Conservation (phyloP, 1,140 invertebrate genomes). For the Thalassaphorura encarpata region DNA sequence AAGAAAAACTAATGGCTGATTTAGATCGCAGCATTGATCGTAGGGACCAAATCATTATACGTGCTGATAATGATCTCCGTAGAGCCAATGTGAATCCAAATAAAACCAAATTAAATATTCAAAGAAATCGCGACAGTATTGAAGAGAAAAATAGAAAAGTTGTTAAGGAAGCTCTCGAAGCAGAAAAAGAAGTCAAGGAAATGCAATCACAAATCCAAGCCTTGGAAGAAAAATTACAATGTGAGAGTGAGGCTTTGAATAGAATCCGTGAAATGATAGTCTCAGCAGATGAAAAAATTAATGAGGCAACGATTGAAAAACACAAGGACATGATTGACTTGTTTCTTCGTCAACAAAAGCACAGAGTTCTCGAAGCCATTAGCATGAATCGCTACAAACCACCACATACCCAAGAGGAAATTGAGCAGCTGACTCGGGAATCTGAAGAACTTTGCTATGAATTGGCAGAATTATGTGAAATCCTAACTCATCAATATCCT, state of each 20-base stretch:
- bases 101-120: slow-evolving; percentile 25
- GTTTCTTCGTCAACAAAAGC: slow-evolving; percentile 18
- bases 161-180: slow-evolving; percentile 21
- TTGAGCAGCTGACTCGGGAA: slow-evolving; percentile 32
- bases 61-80: slow-evolving; percentile 47
- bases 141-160: slow-evolving; percentile 20
- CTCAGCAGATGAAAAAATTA: slow-evolving; percentile 20
- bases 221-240: slow-evolving; percentile 17
- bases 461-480: slow-evolving; percentile 24
- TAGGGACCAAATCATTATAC: slow-evolving; percentile 53
- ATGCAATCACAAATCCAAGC: slow-evolving; percentile 17
- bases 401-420: slow-evolving; percentile 27
- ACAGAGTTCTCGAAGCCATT: slow-evolving; percentile 26
- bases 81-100: slow-evolving; percentile 32
- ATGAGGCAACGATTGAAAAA: slow-evolving; percentile 22
- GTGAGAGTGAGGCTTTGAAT: slow-evolving; percentile 9
- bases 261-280: slow-evolving; percentile 18
- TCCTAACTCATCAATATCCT: slow-evolving; percentile 19
- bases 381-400: slow-evolving; percentile 22
- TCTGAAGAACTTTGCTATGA: slow-evolving; percentile 22
- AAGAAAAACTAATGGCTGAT: slow-evolving; percentile 63
- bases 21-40: slow-evolving; percentile 61
- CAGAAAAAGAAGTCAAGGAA: no score
- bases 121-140: slow-evolving; percentile 19
- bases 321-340: slow-evolving; percentile 17